Evolutionary conservation across 1,140 invertebrate species (phyloP), one percentile per base, ranked within the genome.

Genomic region (Latrodectus geometricus): DNA sequence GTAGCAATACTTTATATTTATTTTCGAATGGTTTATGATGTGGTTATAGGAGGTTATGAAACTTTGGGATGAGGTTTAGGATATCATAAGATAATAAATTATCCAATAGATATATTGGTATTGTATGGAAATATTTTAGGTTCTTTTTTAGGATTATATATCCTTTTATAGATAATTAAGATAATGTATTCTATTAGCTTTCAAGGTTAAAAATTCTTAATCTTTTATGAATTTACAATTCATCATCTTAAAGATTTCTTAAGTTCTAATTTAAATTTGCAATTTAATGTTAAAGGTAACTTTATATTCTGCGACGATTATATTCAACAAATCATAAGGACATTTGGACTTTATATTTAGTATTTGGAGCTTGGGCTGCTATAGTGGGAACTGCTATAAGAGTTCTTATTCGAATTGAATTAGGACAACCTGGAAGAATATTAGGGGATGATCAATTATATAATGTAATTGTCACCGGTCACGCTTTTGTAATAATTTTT

Each of bases 401-500:
- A 89, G 88, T 94, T 89, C 69, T 95, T 89, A 95, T 95, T 92
- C 94, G 94, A 87, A 90, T 93, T 88, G 94, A 95, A 92, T 91
- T 95, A 92, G 92, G 92, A 35, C 92, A 90, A 9, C 92, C 93
- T 0, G 93, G 93, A 52, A 90, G 89, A 70, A 91, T 94, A 90
- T 93, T 95, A 91, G 91, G 91, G 65, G 92, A 95, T 92, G 93
- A 94, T 90, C 93, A 95, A 92, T 92, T 94, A 90, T 95, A 95
- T 93, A 95, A 95, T 91, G 91, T 35, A 35, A 35, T 3, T 90
- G 93, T 95, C 21, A 95, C 94, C 12, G 92, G 92, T 9, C 94
- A 96, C 92, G 95, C 94, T 87, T 94, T 95, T 92, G 90, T 95
- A 89, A 95, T 95, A 93, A 94, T 95, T 94, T 95, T 95, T 91